Conservation (phyloP, 2,888 invertebrate genomes). For the Coleophora flavipennella region DNA sequence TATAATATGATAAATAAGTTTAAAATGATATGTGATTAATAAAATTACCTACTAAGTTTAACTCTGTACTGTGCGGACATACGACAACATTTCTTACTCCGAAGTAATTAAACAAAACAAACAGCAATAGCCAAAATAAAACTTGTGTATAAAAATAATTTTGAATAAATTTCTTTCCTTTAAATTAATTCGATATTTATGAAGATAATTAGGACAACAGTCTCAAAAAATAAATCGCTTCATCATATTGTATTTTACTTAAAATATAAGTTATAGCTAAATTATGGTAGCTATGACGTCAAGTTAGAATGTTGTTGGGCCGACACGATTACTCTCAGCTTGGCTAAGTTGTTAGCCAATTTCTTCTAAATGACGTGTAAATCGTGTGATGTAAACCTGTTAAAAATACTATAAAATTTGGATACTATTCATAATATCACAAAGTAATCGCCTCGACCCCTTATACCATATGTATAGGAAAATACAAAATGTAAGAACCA, state of each 20-base stretch:
- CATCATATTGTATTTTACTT: constrained; percentile 45
- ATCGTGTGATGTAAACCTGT: too few species aligned
- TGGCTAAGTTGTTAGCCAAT: too few species aligned
- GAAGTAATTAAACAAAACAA: constrained; percentile 33
- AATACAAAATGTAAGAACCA: too few species aligned
- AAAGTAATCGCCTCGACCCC: not conserved
- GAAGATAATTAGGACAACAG: constrained; percentile 62
- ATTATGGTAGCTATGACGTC: constrained; percentile 1
- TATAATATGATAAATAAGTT: constrained; percentile 46
- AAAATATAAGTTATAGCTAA: constrained; percentile 45
- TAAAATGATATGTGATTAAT: constrained; percentile 62
- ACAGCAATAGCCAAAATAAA: constrained; percentile 55
- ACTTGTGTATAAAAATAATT: constrained; percentile 56
- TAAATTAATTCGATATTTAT: constrained; percentile 39
- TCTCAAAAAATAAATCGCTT: constrained; percentile 64
- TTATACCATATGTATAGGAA: too few species aligned
- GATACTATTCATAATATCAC: too few species aligned
- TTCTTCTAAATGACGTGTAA: too few species aligned
- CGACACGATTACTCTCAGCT: not conserved
- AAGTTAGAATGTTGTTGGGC: not conserved
- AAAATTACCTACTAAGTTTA: constrained; percentile 63
- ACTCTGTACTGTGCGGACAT: constrained; percentile 43
- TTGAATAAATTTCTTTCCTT: constrained; percentile 47
- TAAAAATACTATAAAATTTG: too few species aligned
- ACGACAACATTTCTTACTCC: constrained; percentile 31